Conservation (phyloP, 2,888 invertebrate genomes). For the Drosophila lacicola region DNA sequence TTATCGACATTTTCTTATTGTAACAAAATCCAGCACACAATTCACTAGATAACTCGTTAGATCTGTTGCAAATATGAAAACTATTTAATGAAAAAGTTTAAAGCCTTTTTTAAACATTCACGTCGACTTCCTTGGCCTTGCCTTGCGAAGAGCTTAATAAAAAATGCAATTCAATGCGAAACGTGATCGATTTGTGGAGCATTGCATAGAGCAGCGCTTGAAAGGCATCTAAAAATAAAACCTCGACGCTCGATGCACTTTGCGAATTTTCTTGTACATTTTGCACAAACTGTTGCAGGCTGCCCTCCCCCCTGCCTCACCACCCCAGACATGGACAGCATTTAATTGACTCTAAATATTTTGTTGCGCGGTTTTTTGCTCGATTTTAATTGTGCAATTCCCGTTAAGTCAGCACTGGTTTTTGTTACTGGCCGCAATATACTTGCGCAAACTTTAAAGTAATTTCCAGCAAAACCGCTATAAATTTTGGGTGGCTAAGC, state of each 20-base stretch:
- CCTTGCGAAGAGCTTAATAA: not conserved
- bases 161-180: slow-evolving; percentile 21
- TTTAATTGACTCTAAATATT: slow-evolving; percentile 78
- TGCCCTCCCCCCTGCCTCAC: not conserved
- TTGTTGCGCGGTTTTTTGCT: slow-evolving; percentile 56
- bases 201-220: not conserved
- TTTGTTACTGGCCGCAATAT: slow-evolving; percentile 49
- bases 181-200: slow-evolving; percentile 23
- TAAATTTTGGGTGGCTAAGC: slow-evolving; percentile 51
- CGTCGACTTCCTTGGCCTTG: slow-evolving; percentile 1
- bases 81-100: not conserved
- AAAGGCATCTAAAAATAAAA: slow-evolving; percentile 1
- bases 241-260: not conserved
- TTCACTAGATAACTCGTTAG: not conserved
- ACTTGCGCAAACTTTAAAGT: slow-evolving; percentile 67
- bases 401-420: slow-evolving; percentile 44
- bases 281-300: slow-evolving; percentile 5
- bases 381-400: slow-evolving; percentile 65
- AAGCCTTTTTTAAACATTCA: not conserved
- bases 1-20: too few species aligned
- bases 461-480: slow-evolving; percentile 62
- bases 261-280: slow-evolving; percentile 5
- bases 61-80: not conserved
- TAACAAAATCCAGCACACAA: too few species aligned
- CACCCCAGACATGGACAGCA: not conserved